Evolutionary conservation across 2,113 vertebrate species (phyloP), one percentile per base, ranked within the genome.

Genomic region (Naja naja): DNA sequence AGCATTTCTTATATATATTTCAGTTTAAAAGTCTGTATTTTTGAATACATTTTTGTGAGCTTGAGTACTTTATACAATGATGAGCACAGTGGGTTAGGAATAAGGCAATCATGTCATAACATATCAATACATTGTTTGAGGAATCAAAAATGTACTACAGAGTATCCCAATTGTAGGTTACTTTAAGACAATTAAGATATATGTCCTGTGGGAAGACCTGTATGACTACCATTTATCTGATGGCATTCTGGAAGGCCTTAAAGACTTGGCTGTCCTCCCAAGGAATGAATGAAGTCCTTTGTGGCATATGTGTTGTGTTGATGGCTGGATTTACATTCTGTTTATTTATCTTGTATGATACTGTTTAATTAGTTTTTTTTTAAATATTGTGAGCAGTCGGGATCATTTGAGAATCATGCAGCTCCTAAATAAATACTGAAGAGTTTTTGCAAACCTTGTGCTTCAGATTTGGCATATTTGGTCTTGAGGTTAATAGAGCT

Each of bases 21-120:
- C 86, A 85, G 56, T 81, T 90, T 85, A 91, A 87, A 69, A 1
- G 12, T 58, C 91, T 94, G 39, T 89, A 91, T 64, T 88, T 92
- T 23, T 88, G 5, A 7, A 53, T 60, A 10, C 34, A 49, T 9
- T 39, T 88, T 53, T 69, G 81, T 20, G 55, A 20, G 30, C 39
- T 58, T 87, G 54, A 11, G 52, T 8, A 12, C 34, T 43, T 64
- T n/a, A 14, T 90, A 27, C 25, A 86, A 10, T 6, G 20, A 16
- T 85, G 43, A n/a, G 23, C n/a, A 90, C 5, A 34, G n/a, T 14
- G 11, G 39, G 4, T 56, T 91, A 23, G 34, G 10, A 43, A 18
- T 45, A 49, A 9, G n/a, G 3, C 88, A 47, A 27, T 39, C 52
- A 53, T 34, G 30, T 25, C 49, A 85, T 25, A 91, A 34, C 34